Evolutionary conservation across 2,888 invertebrate genomes (phyloP).

Genomic region (Diarsia mendica): DNA sequence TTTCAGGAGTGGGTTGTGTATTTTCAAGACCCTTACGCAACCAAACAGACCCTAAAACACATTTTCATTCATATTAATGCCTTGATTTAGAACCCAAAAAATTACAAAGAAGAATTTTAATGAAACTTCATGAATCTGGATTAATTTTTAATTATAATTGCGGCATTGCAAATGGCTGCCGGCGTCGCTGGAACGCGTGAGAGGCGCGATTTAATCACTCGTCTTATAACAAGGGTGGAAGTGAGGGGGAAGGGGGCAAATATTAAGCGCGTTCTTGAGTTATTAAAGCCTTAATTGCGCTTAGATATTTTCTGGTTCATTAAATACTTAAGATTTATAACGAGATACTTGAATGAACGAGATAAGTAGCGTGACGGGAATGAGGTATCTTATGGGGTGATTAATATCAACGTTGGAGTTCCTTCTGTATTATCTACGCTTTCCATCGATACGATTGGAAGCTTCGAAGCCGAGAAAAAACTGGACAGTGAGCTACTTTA

Average conservation of each 20-base stretch:
- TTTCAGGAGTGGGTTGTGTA: constrained; percentile 42
- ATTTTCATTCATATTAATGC: constrained; percentile 67
- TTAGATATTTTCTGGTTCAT: constrained; percentile 84
- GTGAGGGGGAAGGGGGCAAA: constrained; percentile 74
- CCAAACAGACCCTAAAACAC: constrained; percentile 42
- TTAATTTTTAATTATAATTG: constrained; percentile 89
- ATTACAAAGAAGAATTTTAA: constrained; percentile 74
- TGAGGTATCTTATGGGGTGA: constrained; percentile 64
- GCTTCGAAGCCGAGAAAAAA: constrained; percentile 13
- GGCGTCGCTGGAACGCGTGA: constrained; percentile 83
- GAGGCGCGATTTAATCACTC: constrained; percentile 86
- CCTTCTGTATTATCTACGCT: constrained; percentile 46
- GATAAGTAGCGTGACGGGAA: constrained; percentile 72
- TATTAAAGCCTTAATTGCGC: constrained; percentile 86
- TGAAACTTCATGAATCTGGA: constrained; percentile 77
- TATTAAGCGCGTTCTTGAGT: constrained; percentile 86
- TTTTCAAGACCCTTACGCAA: constrained; percentile 45
- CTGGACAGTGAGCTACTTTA: constrained; percentile 11
- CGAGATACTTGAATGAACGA: constrained; percentile 70
- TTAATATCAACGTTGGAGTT: constrained; percentile 57
- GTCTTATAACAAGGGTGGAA: constrained; percentile 82
- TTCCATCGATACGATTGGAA: constrained; percentile 29
- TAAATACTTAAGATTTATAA: constrained; percentile 82
- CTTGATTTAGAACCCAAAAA: constrained; percentile 70
- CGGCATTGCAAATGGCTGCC: constrained; percentile 80